These are phyloP conservation scores for Solenopsis invicta DNA, from an alignment of 1,140 invertebrate species.

Conservation along the genomic window DNA sequence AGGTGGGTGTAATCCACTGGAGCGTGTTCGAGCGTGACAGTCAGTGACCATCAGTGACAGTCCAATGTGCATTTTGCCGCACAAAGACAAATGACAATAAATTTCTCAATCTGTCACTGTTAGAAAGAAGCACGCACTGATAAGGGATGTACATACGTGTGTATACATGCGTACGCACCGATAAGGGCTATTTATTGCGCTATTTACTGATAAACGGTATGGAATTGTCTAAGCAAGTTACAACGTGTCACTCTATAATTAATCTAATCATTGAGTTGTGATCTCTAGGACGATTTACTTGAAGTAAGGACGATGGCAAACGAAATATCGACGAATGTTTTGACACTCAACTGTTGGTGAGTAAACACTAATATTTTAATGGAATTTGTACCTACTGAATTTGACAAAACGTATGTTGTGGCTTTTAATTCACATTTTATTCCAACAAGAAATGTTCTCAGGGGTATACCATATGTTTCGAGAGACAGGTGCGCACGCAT, in stretches of 20 bases:
- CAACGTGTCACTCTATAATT: background rate
- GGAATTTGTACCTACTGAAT: background rate
- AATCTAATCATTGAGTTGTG: background rate
- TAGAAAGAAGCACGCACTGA: background rate
- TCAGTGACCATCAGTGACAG: no score
- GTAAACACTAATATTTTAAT: conserved; percentile 48
- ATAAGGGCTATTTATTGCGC: background rate
- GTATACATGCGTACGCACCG: background rate
- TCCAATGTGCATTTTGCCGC: background rate
- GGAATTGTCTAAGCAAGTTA: background rate
- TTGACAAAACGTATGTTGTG: conserved; percentile 9
- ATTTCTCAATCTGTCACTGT: background rate
- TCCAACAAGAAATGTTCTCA: conserved; percentile 82
- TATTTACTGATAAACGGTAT: background rate
- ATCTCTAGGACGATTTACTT: background rate
- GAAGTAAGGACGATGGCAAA: conserved; percentile 67
- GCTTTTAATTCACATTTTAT: background rate
- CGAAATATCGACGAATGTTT: conserved; percentile 80
- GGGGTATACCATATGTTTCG: conserved; percentile 94
- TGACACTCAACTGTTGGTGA: conserved; percentile 90
- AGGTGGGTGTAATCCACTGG: no score
- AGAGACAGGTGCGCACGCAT: conserved; percentile 93
- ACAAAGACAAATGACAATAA: background rate
- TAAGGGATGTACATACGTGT: background rate
- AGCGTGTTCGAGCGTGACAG: no score